A percentile compares a stretch with the other conserved stretches of the same genome.
These are phyloP conservation scores for Drosophila nannoptera DNA, from an alignment of 1,140 invertebrate species.

Conservation along the genomic window DNA sequence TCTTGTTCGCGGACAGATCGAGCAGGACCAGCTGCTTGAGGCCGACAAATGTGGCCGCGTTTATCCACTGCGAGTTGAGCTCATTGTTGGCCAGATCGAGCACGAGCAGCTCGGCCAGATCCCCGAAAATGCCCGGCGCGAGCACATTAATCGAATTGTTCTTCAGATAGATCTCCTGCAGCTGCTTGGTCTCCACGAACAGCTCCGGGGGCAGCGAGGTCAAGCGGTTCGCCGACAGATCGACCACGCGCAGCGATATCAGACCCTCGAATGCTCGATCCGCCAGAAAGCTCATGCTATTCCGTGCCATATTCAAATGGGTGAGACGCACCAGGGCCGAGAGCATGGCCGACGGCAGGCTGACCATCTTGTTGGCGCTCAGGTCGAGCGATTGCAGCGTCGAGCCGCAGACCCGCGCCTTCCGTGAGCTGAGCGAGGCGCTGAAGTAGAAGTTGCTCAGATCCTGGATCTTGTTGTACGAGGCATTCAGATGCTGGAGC, in stretches of 20 bases:
- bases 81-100: slow-evolving; percentile 93
- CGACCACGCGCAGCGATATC: slow-evolving; percentile 86
- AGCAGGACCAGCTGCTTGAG: slow-evolving; percentile 89
- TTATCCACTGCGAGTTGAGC: slow-evolving; percentile 92
- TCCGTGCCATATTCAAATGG: slow-evolving; percentile 84
- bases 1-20: slow-evolving; percentile 89
- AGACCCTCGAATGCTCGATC: slow-evolving; percentile 91
- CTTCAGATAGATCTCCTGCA: slow-evolving; percentile 90
- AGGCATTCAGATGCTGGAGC: slow-evolving; percentile 88
- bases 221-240: slow-evolving; percentile 90
- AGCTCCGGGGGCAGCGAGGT: slow-evolving; percentile 90
- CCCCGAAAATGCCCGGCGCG: slow-evolving; percentile 90
- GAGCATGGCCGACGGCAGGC: slow-evolving; percentile 87
- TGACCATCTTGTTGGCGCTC: slow-evolving; percentile 90
- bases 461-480: slow-evolving; percentile 89
- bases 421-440: slow-evolving; percentile 82
- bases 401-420: slow-evolving; percentile 83
- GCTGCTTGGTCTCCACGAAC: slow-evolving; percentile 88
- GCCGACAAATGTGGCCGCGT: slow-evolving; percentile 90
- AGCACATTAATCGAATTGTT: slow-evolving; percentile 93
- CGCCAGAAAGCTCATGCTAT: slow-evolving; percentile 87
- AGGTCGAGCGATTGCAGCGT: slow-evolving; percentile 88
- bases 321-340: slow-evolving; percentile 84
- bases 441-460: slow-evolving; percentile 88
- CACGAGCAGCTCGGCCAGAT: slow-evolving; percentile 88